Percentiles rank a stretch among this genome's conserved stretches.
phyloP scores from a whole-genome alignment of 2,888 invertebrate genomes.

The Amphipyra berbera region DNA sequence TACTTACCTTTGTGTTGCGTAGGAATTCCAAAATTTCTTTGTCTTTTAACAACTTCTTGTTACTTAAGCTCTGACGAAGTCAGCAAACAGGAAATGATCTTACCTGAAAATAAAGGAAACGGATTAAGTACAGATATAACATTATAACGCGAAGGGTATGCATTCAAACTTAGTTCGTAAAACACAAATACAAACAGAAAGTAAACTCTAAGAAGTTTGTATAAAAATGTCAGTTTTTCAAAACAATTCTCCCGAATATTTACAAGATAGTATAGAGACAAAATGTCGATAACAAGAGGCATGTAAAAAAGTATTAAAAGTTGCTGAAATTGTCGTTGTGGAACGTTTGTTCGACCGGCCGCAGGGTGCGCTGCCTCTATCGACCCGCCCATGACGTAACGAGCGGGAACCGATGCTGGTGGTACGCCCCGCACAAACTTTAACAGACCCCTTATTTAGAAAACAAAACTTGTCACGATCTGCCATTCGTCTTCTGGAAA shows the following conservation, averaged over 20 bases:
- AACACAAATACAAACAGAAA: constrained; percentile 21
- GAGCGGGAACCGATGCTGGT: constrained; percentile 60
- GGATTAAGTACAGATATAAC: constrained; percentile 33
- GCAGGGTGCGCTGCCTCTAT: constrained; percentile 73
- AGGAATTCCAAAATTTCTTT: constrained; percentile 18
- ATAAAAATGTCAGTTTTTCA: constrained; percentile 12
- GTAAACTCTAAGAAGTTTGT: constrained; percentile 8
- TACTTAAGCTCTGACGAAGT: constrained; percentile 28
- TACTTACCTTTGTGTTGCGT: constrained; percentile 42
- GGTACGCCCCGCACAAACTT: constrained; percentile 55
- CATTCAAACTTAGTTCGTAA: constrained; percentile 16
- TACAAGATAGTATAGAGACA: constrained; percentile 38
- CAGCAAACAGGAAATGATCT: constrained; percentile 45
- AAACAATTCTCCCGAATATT: constrained; percentile 25
- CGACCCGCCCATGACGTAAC: constrained; percentile 82
- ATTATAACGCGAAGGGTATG: constrained; percentile 5
- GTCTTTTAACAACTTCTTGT: constrained; percentile 22
- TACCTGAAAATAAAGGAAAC: constrained; percentile 56
- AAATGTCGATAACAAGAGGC: constrained; percentile 53
- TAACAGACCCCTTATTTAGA: constrained; percentile 60
- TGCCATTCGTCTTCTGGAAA: constrained; percentile 53
- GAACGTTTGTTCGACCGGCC: constrained; percentile 60
- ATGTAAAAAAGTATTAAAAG: constrained; percentile 74
- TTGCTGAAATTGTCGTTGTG: constrained; percentile 69
- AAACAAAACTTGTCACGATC: constrained; percentile 58